A percentile compares a stretch with the other conserved stretches of the same genome.
Conservation (phyloP, 2,888 invertebrate species). For the Stenotaenia linearis region DNA sequence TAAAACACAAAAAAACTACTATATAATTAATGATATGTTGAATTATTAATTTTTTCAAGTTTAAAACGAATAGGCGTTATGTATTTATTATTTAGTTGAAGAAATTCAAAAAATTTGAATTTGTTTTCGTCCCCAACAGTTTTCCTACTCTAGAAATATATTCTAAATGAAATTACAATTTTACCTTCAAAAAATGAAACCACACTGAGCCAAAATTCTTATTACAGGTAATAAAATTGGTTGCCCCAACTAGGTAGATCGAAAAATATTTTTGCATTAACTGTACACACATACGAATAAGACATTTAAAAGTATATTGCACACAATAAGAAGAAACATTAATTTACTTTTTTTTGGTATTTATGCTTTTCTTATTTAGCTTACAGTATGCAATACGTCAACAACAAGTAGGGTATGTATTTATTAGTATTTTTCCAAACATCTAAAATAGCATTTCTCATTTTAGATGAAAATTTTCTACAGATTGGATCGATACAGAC, state of each 20-base stretch:
- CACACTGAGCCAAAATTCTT: not conserved
- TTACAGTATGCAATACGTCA: not conserved
- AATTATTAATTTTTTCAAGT: not conserved
- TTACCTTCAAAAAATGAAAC: not conserved
- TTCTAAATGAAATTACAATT: not conserved
- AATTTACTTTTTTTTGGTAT: not conserved
- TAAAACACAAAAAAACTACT: not conserved
- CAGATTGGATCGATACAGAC: too few species aligned
- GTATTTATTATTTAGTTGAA: not conserved
- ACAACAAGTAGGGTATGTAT: not conserved
- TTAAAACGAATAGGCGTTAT: not conserved
- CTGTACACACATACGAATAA: not conserved
- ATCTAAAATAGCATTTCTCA: not conserved
- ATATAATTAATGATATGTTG: not conserved
- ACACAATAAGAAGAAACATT: not conserved
- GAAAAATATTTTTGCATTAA: not conserved
- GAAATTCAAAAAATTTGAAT: not conserved
- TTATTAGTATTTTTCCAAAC: not conserved
- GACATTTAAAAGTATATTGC: not conserved
- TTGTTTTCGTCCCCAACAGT: not conserved
- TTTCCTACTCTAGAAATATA: not conserved
- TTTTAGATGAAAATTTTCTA: not conserved
- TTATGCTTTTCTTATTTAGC: not conserved
- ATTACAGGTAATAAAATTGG: not conserved
- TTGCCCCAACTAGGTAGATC: not conserved